A percentile compares a stretch with the other conserved stretches of the same genome.
Conservation (phyloP, 2,888 invertebrate species). For the Endotricha flammealis region DNA sequence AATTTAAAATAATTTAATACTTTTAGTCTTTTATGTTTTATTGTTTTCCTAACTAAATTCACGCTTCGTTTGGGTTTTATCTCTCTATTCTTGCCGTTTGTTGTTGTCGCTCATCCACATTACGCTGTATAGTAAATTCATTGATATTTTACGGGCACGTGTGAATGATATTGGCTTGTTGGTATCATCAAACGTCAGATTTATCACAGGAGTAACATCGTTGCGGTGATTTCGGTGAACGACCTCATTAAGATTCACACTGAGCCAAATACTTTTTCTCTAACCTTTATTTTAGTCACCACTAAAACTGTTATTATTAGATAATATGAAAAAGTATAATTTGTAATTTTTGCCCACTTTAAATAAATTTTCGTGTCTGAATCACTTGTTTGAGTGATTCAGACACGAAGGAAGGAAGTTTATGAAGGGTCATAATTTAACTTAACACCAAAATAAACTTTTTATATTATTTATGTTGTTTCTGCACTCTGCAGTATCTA, state of each 20-base stretch:
- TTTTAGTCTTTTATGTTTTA: no score
- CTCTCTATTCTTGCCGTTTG: no score
- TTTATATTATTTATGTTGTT: not conserved
- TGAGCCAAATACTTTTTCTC: conserved; percentile 46
- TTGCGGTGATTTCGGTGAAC: conserved; percentile 41
- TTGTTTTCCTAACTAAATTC: no score
- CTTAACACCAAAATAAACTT: conserved; percentile 1
- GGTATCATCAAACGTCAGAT: conserved; percentile 11
- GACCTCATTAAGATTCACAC: conserved; percentile 53
- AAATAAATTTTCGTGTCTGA: conserved; percentile 15
- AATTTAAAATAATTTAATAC: no score
- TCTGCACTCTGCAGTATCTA: no score
- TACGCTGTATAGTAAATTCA: no score
- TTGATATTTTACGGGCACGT: no score
- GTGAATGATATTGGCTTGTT: conserved; percentile 11
- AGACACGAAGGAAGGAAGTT: no score
- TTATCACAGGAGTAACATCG: conserved; percentile 11
- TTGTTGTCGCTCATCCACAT: no score
- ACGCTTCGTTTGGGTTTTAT: no score
- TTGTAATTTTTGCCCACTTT: conserved; percentile 35
- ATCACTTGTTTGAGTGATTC: conserved; percentile 25
- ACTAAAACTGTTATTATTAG: conserved; percentile 42
- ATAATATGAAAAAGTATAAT: conserved; percentile 38
- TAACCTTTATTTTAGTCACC: conserved; percentile 53
- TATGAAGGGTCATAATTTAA: conserved; percentile 20